Percentiles rank a stretch among this genome's conserved stretches.
Conservation (phyloP, 2,888 invertebrate species). For the Eubasilissa splendida region DNA sequence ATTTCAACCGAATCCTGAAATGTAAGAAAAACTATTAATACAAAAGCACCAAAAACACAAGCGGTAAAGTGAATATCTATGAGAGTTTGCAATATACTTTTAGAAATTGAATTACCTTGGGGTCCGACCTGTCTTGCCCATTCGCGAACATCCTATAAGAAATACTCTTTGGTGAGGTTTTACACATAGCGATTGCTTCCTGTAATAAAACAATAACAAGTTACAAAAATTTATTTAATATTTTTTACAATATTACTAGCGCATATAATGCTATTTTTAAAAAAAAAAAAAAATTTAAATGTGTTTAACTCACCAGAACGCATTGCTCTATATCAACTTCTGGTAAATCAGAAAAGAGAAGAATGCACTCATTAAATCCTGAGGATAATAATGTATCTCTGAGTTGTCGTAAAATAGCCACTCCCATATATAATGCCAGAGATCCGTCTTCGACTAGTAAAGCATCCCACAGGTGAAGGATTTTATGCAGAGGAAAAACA, state of each 20-base stretch:
- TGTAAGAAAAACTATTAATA: constrained; percentile 14
- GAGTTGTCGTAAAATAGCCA: constrained; percentile 92
- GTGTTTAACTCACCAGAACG: constrained; percentile 73
- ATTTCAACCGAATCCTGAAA: constrained; percentile 81
- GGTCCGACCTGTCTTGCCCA: constrained; percentile 63
- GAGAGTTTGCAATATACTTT: too few relatives aligned
- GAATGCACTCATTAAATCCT: constrained; percentile 98
- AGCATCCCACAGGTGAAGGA: constrained; percentile 98
- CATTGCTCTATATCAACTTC: constrained; percentile 96
- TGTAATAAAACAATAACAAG: constrained; percentile 57
- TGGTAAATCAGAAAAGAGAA: constrained; percentile 98
- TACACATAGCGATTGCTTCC: constrained; percentile 90
- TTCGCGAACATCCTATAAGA: constrained; percentile 87
- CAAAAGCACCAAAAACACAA: too few relatives aligned
- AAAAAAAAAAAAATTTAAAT: too few relatives aligned
- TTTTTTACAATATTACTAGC: too few relatives aligned
- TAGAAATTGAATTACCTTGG: constrained; percentile 61
- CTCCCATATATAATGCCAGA: constrained; percentile 94
- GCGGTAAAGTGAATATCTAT: too few relatives aligned
- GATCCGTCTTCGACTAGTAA: constrained; percentile 93
- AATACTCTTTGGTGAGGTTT: constrained; percentile 89
- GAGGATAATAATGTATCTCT: constrained; percentile 87
- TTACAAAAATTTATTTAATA: background rate
- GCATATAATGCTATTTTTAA: too few relatives aligned
- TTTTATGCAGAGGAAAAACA: constrained; percentile 98